Conservation (phyloP, 2,888 invertebrate genomes). For the Mimachlamys varia region DNA sequence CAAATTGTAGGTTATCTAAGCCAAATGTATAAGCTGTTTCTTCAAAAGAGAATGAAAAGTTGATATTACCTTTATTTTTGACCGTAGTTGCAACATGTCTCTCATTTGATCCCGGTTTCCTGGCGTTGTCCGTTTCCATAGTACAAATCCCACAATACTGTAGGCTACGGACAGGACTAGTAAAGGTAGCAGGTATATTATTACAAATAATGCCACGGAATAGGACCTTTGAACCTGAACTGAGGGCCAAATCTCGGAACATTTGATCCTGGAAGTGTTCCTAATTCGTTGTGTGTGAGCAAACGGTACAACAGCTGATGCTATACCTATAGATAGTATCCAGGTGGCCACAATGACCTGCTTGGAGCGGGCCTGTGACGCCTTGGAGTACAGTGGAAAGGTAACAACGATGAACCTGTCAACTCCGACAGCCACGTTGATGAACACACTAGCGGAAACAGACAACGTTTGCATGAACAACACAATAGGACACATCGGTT, state of each 20-base stretch:
- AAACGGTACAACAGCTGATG: slow-evolving; percentile 3
- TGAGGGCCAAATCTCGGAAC: slow-evolving; percentile 13
- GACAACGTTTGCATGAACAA: slow-evolving; percentile 82
- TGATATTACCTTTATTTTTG: neutral
- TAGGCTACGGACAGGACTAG: neutral
- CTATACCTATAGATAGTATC: slow-evolving; percentile 62
- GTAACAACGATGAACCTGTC: slow-evolving; percentile 80
- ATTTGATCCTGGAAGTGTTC: neutral
- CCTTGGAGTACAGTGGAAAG: slow-evolving; percentile 79
- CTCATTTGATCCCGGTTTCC: slow-evolving; percentile 16
- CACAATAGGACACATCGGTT: slow-evolving; percentile 82
- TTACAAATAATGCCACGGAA: neutral
- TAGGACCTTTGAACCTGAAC: neutral
- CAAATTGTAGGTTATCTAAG: no score
- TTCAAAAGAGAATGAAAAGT: no score
- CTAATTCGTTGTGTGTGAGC: slow-evolving; percentile 12
- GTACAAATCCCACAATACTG: neutral
- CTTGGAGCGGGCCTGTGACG: slow-evolving; percentile 77
- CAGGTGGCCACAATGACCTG: slow-evolving; percentile 80
- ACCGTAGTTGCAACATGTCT: slow-evolving; percentile 22
- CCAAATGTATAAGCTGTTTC: no score
- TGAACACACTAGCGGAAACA: slow-evolving; percentile 81
- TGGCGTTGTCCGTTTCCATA: neutral
- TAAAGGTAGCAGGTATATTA: slow-evolving; percentile 20
- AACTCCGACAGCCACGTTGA: slow-evolving; percentile 82